Evolutionary conservation across 1,140 invertebrate species (phyloP).

Genomic region (Eupeodes corollae): DNA sequence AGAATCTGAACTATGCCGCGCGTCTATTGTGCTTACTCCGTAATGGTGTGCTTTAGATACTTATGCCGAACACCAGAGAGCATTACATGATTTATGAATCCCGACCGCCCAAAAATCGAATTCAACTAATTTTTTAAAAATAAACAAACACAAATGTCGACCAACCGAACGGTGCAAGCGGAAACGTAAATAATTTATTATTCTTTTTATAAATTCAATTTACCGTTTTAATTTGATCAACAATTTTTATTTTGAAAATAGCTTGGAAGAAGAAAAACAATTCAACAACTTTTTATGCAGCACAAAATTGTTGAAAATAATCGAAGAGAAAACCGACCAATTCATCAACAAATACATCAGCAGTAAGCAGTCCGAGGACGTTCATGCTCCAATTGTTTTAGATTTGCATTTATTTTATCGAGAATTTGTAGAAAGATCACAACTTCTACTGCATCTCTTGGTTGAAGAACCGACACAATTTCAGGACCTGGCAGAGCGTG

Average conservation of each 20-base stretch:
- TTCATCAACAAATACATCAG: conserved; percentile 13
- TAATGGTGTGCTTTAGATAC: no score
- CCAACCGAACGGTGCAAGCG: no score
- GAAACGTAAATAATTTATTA: no score
- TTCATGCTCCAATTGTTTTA: conserved; percentile 18
- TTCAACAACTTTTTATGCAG: conserved; percentile 18
- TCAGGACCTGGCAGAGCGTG: conserved; percentile 20
- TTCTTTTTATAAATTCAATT: no score
- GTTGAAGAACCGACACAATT: conserved; percentile 27
- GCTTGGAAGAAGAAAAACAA: conserved; percentile 23
- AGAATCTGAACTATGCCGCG: no score
- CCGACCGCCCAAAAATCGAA: no score
- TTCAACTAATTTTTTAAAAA: no score
- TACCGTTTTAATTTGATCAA: no score
- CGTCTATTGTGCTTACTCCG: no score
- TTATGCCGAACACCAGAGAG: no score
- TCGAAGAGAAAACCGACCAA: conserved; percentile 12
- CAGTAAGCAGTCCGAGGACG: conserved; percentile 16
- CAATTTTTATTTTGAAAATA: conserved; percentile 1
- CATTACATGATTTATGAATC: no score
- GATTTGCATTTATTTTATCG: conserved; percentile 18
- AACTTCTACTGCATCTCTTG: conserved; percentile 13
- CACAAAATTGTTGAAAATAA: conserved; percentile 17
- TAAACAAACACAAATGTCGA: no score
- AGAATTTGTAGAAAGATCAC: conserved; percentile 10